phyloP scores from a whole-genome alignment of 2,113 vertebrate genomes.

The Megaceryle maxima region DNA sequence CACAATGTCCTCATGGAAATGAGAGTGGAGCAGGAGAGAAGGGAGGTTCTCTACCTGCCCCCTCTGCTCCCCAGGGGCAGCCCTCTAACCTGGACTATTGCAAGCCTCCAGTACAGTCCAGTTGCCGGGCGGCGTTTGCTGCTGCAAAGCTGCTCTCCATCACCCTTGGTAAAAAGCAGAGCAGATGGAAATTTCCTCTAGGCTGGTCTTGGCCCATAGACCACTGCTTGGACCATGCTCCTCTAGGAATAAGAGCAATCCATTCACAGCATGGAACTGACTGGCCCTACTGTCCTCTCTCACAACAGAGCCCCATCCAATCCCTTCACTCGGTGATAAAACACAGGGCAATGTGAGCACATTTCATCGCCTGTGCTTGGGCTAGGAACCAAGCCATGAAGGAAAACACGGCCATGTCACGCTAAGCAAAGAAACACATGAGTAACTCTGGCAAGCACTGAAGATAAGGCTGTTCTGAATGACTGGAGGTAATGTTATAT shows the following conservation, averaged over 20 bases:
- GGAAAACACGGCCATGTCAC: constrained; percentile 27
- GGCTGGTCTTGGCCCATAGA: constrained; percentile 27
- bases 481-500: constrained; percentile 18
- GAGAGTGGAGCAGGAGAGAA: not conserved
- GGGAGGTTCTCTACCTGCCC: not conserved
- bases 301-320: not conserved
- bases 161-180: not conserved
- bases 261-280: constrained; percentile 5
- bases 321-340: not conserved
- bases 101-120: not conserved
- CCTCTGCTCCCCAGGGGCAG: not conserved
- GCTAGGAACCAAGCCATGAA: constrained; percentile 17
- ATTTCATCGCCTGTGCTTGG: not conserved
- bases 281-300: constrained; percentile 10
- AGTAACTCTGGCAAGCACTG: constrained; percentile 41
- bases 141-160: not conserved
- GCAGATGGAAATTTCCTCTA: constrained; percentile 35
- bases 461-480: constrained; percentile 32
- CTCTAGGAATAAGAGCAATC: not conserved
- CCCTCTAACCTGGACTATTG: not conserved
- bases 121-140: not conserved
- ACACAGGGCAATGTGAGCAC: not conserved
- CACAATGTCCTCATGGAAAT: not conserved
- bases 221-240: not conserved
- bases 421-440: constrained; percentile 42